Conservation (phyloP, 2,113 vertebrate genomes). For the Ondatra zibethicus region DNA sequence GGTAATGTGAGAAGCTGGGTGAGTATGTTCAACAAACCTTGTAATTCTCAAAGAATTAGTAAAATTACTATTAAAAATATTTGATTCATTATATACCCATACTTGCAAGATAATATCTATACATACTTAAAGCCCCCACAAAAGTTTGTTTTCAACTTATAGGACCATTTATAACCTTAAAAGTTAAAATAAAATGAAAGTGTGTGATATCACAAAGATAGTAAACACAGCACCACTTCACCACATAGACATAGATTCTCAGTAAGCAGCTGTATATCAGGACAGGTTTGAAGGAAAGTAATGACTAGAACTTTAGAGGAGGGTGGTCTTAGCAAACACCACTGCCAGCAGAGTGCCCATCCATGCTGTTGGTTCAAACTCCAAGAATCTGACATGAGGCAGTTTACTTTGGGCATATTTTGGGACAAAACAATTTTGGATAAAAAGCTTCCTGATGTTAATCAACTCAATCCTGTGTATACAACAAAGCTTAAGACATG, state of each 20-base stretch:
- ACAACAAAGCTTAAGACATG: background rate
- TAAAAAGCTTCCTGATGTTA: background rate
- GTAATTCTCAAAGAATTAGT: background rate
- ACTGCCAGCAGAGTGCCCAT: background rate
- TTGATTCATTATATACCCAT: constrained; percentile 83
- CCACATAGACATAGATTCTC: background rate
- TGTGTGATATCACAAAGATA: background rate
- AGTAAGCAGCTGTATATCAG: background rate
- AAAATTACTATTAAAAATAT: background rate
- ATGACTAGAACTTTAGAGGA: background rate
- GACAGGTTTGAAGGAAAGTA: background rate
- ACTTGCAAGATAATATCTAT: constrained; percentile 84
- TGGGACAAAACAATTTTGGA: background rate
- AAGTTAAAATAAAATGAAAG: constrained; percentile 72
- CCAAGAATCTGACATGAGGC: background rate
- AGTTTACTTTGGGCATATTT: background rate
- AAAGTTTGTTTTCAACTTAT: constrained; percentile 78
- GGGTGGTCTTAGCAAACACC: background rate
- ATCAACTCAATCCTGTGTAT: background rate
- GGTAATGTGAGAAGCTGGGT: background rate
- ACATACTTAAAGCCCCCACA: constrained; percentile 78
- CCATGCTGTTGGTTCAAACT: background rate
- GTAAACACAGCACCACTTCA: background rate
- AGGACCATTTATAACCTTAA: constrained; percentile 72
- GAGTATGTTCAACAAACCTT: background rate